Base-by-base conservation (phyloP, 2,113 vertebrate genomes). In the Prochilodus magdalenae region DNA sequence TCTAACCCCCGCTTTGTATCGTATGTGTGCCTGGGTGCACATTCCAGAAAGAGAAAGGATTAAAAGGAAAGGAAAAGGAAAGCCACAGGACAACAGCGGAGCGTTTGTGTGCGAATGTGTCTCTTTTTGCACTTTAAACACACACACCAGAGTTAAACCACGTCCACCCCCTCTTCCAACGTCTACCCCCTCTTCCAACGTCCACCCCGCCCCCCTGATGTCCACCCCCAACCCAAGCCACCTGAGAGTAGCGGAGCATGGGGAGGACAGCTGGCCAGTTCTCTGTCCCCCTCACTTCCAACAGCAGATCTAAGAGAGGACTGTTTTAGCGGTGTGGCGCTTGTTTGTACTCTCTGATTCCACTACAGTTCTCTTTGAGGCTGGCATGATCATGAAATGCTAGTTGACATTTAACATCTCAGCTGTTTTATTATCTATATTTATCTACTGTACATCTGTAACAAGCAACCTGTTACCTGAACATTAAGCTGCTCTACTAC, bases 41-140 rank as follows among this genome's bases (percentile, higher is more conserved):
- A 75, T 75, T 81, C 72, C 80, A 81, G 60, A 67, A 40, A 36
- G 57, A 44, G 40, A 59, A 49, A 79, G 65, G 77, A 79, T 79
- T 70, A 74, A 29, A 6, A 15, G 22, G 51, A 3, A 44, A 44
- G 11, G 40, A 10, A 29, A 57, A 57, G 14, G 72, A 15, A 73
- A 49, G 16, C 51, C 26, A 55, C 49, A 78, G 63, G 24, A 15
- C 47, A 11, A 40, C 62, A 49, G 59, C 59, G 40, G 26, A 13
- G 53, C 24, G 13, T 26, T 4, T 40, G 59, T 53, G 73, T 81
- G 70, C 51, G 70, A 73, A 65, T 81, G 59, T 33, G 57, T 33
- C 27, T 49, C 49, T 73, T 11, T 55, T 55, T 73, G 72, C 49
- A 36, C 26, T 57, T n/a, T 1, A 13, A 73, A 20, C 18, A 33